Conservation (phyloP, 2,888 invertebrate genomes). For the Branchellion lobata region DNA sequence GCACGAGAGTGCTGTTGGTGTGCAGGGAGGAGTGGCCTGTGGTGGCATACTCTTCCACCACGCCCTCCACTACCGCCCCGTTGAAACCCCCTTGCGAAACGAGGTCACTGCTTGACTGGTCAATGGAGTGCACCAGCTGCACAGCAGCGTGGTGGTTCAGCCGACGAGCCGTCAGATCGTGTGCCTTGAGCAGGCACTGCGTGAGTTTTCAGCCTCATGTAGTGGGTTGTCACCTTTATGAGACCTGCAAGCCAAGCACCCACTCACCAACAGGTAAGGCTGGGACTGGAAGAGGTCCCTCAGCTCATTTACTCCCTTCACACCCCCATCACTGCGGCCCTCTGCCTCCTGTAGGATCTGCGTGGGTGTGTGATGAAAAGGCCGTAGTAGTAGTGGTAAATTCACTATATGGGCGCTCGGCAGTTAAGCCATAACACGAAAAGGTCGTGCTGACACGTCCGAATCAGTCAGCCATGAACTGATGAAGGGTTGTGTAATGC, state of each 20-base stretch:
- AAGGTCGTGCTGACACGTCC: too few relatives aligned
- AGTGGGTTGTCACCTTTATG: too few relatives aligned
- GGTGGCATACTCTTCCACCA: not conserved
- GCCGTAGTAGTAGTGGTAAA: too few relatives aligned
- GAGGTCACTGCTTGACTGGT: not conserved
- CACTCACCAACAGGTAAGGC: not conserved
- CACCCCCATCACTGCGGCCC: too few relatives aligned
- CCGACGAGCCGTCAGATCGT: conserved; percentile 14
- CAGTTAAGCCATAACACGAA: too few relatives aligned
- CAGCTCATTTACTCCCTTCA: not conserved
- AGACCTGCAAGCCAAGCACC: too few relatives aligned
- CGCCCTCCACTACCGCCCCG: not conserved
- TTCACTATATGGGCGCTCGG: too few relatives aligned
- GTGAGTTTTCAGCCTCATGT: too few relatives aligned
- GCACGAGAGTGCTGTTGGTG: conserved; percentile 4
- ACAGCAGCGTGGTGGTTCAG: not conserved
- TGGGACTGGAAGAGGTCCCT: not conserved
- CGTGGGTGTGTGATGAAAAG: not conserved
- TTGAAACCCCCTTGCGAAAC: not conserved
- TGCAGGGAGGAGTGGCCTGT: too few relatives aligned
- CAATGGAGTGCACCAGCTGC: conserved; percentile 8
- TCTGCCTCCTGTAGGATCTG: not conserved
- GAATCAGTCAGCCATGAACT: too few relatives aligned
- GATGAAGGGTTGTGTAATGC: too few relatives aligned
- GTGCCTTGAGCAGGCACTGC: not conserved